These are phyloP conservation scores for Tympanoctomys barrerae DNA, from an alignment of 2,797 vertebrate species.

Conservation along the genomic window DNA sequence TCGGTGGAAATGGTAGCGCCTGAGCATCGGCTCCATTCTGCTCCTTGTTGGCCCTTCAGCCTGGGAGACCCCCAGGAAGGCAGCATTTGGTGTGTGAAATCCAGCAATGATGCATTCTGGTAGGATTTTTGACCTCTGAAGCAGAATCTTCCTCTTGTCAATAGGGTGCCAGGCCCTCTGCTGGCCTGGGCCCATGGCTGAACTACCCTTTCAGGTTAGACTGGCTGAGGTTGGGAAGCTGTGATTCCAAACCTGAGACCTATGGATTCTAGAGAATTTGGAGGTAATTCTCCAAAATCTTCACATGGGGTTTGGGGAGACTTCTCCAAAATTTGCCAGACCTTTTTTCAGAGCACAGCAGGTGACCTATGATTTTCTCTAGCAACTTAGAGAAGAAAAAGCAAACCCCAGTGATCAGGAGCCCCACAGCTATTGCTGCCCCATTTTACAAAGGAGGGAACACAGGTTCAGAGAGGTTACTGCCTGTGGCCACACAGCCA, in stretches of 20 bases:
- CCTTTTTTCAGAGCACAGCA: not conserved
- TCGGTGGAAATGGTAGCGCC: not conserved
- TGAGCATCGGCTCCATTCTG: not conserved
- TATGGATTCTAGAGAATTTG: not conserved
- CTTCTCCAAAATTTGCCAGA: not conserved
- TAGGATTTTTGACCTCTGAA: not conserved
- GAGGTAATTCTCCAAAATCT: not conserved
- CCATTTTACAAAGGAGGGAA: not conserved
- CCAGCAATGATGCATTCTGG: not conserved
- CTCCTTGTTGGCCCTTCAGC: not conserved
- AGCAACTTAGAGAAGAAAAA: not conserved
- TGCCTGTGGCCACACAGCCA: not conserved
- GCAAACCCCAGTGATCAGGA: not conserved
- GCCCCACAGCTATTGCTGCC: not conserved
- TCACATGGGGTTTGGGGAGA: not conserved
- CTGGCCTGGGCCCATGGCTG: not conserved
- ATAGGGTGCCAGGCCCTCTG: not conserved
- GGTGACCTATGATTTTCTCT: not conserved
- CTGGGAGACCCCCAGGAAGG: not conserved
- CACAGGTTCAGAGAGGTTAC: not conserved
- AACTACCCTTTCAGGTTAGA: not conserved
- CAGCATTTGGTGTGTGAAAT: not conserved
- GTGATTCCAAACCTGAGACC: not conserved
- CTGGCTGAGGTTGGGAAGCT: not conserved
- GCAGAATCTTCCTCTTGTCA: not conserved